A percentile compares a stretch with the other conserved stretches of the same genome.
These are phyloP conservation scores for Diplodus puntazzo DNA, from an alignment of 2,797 vertebrate genomes.

Conservation along the genomic window DNA sequence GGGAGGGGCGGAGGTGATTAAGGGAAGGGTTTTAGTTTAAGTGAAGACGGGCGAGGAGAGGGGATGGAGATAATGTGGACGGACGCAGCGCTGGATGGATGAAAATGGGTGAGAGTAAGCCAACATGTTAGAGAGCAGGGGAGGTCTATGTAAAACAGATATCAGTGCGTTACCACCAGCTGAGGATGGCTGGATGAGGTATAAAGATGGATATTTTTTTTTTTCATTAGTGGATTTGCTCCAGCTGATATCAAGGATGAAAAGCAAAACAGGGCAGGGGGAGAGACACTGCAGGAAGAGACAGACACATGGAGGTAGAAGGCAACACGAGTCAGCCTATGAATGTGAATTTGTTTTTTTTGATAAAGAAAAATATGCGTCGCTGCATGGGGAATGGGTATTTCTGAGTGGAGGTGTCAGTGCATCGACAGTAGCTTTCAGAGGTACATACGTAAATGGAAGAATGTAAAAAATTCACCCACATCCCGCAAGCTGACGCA, in stretches of 20 bases:
- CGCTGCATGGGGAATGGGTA: background rate
- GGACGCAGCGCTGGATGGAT: slow-evolving; percentile 11
- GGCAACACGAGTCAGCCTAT: slow-evolving; percentile 24
- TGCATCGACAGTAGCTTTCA: background rate
- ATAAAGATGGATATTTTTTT: slow-evolving; percentile 41
- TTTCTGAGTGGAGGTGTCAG: background rate
- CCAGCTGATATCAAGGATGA: slow-evolving; percentile 37
- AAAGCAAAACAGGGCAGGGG: slow-evolving; percentile 11
- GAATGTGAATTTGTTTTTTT: slow-evolving; percentile 4
- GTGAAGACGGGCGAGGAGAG: slow-evolving; percentile 8
- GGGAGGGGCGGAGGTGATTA: slow-evolving; percentile 17
- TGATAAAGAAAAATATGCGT: slow-evolving; percentile 2
- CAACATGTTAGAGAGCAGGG: slow-evolving; percentile 7
- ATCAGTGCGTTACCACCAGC: slow-evolving; percentile 23
- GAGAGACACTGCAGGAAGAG: slow-evolving; percentile 14
- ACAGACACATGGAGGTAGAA: slow-evolving; percentile 3
- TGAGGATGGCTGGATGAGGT: slow-evolving; percentile 21
- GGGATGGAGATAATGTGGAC: slow-evolving; percentile 23
- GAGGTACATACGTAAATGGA: slow-evolving; percentile 2
- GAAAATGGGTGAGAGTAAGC: slow-evolving; percentile 5
- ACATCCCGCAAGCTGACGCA: background rate
- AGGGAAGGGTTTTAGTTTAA: slow-evolving; percentile 17
- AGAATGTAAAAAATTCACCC: background rate
- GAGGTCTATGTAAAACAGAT: slow-evolving; percentile 25
- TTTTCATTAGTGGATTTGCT: slow-evolving; percentile 37